Evolutionary conservation across 1,140 invertebrate species (phyloP).

Genomic region (Procambarus virginalis): DNA sequence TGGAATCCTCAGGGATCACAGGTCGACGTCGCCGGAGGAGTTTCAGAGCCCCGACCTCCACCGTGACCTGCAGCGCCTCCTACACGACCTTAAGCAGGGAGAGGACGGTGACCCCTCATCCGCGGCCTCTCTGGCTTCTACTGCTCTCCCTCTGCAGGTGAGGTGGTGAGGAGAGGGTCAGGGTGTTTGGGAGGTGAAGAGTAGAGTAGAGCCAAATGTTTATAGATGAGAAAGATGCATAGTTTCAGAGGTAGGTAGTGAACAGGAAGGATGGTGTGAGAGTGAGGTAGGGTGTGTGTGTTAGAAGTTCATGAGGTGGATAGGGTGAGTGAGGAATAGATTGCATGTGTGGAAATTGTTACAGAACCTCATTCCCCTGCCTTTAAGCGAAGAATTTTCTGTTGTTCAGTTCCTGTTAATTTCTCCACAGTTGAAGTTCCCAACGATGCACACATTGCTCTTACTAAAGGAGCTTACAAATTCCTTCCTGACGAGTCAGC

Average conservation of each 20-base stretch:
- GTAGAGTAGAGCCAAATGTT: background rate
- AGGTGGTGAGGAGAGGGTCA: background rate
- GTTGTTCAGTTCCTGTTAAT: too few relatives aligned
- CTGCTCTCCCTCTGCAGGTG: slow-evolving; percentile 22
- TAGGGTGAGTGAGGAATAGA: background rate
- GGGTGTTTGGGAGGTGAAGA: background rate
- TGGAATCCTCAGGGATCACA: background rate
- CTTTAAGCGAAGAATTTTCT: too few relatives aligned
- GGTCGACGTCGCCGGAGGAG: background rate
- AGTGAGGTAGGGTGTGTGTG: background rate
- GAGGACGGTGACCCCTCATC: slow-evolving; percentile 22
- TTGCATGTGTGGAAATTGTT: too few relatives aligned
- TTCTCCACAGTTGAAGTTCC: too few relatives aligned
- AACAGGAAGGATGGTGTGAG: background rate
- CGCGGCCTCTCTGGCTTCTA: slow-evolving; percentile 17
- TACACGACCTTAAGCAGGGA: background rate
- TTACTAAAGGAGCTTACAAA: too few relatives aligned
- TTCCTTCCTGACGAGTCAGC: too few relatives aligned
- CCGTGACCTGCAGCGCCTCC: background rate
- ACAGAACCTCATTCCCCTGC: too few relatives aligned
- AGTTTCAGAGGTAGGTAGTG: background rate
- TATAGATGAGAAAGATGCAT: background rate
- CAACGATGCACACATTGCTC: too few relatives aligned
- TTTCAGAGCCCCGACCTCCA: background rate
- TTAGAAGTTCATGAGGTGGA: background rate